These are phyloP conservation scores for Drosophila sucinea DNA, from an alignment of 1,140 invertebrate genomes.

Conservation along the genomic window DNA sequence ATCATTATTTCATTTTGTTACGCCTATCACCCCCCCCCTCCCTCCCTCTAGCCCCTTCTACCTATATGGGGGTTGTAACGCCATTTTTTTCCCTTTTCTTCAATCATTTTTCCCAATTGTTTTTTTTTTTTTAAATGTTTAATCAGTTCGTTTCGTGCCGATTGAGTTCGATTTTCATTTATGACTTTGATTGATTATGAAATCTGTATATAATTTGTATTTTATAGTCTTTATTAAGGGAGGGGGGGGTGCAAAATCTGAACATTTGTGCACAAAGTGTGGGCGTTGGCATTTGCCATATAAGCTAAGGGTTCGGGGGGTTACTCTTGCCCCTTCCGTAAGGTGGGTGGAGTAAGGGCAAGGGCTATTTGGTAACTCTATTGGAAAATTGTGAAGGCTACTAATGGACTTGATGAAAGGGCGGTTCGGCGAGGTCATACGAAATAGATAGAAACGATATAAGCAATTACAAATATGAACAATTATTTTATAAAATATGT, in stretches of 20 bases:
- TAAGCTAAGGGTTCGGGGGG: slow-evolving; percentile 29
- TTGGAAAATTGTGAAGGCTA: slow-evolving; percentile 25
- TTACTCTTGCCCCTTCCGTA: slow-evolving; percentile 26
- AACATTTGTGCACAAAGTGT: slow-evolving; percentile 69
- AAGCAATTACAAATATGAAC: neutral
- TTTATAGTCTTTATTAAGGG: slow-evolving; percentile 51
- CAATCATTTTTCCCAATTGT: slow-evolving; percentile 27
- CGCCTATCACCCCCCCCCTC: slow-evolving; percentile 54
- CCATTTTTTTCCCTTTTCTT: slow-evolving; percentile 38
- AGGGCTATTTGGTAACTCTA: slow-evolving; percentile 28
- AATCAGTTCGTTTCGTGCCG: slow-evolving; percentile 39
- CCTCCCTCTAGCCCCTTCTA: slow-evolving; percentile 15
- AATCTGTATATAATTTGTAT: slow-evolving; percentile 62
- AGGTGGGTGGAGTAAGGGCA: slow-evolving; percentile 10
- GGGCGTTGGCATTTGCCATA: slow-evolving; percentile 47
- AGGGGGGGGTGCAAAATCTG: slow-evolving; percentile 38
- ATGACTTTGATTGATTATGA: slow-evolving; percentile 82
- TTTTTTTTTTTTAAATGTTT: slow-evolving; percentile 44
- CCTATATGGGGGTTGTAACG: slow-evolving; percentile 51
- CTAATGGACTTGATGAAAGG: slow-evolving; percentile 25
- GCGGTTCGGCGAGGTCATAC: neutral
- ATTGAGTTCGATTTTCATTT: slow-evolving; percentile 58
- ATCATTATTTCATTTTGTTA: slow-evolving; percentile 67
- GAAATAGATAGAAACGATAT: neutral
- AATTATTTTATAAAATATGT: neutral